Conservation (phyloP, 2,113 vertebrate genomes). For the Anoura caudifer region DNA sequence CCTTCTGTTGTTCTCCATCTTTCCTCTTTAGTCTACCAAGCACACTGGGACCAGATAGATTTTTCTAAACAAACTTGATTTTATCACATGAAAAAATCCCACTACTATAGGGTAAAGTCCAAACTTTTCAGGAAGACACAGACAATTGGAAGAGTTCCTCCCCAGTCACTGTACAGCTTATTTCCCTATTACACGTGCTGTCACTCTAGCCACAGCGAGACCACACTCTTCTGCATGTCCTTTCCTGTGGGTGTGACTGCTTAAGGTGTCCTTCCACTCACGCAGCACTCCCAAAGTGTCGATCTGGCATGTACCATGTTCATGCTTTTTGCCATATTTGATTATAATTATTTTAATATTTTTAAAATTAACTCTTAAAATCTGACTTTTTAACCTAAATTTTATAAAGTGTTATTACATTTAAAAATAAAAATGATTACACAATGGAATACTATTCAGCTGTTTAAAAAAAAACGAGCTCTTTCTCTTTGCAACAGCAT, state of each 20-base stretch:
- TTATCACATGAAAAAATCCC: neutral
- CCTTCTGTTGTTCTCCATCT: neutral
- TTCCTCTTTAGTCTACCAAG: neutral
- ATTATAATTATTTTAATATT: neutral
- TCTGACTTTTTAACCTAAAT: neutral
- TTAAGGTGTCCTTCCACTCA: neutral
- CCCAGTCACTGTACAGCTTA: neutral
- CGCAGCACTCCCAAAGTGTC: neutral
- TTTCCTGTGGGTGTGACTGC: neutral
- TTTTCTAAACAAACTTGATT: slow-evolving; percentile 23
- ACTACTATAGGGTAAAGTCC: neutral
- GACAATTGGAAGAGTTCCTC: neutral
- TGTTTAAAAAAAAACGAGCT: too few species aligned
- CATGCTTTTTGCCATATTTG: neutral
- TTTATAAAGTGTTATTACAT: neutral
- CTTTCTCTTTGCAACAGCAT: too few species aligned
- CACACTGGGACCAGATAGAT: neutral
- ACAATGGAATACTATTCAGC: too few species aligned
- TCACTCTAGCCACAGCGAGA: neutral
- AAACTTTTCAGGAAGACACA: neutral
- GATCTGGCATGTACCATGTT: neutral
- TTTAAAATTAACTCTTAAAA: neutral
- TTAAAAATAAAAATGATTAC: neutral
- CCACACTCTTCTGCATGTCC: neutral
- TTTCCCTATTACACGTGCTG: neutral